These are phyloP conservation scores for Hylaea fasciaria DNA, from an alignment of 2,888 invertebrate genomes.

Conservation along the genomic window DNA sequence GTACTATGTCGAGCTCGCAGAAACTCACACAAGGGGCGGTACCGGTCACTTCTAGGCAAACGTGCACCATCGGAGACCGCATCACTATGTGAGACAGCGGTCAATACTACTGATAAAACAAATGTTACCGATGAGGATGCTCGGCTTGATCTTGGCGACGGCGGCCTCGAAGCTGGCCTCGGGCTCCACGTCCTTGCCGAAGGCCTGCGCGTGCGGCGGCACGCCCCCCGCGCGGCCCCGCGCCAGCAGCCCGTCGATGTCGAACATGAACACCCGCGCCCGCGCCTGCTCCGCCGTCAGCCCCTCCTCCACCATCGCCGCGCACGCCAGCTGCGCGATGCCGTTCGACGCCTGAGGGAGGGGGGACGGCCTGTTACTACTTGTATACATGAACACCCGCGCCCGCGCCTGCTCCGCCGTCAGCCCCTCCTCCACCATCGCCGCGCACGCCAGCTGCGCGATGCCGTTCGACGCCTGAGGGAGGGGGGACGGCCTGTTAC, in stretches of 20 bases:
- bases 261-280: constrained; percentile 97
- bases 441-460: constrained; percentile 94
- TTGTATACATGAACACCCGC: constrained; percentile 98
- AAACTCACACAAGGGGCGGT: too few species aligned
- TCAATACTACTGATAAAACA: background rate
- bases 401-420: constrained; percentile 89
- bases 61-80: too few species aligned
- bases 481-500: too few species aligned
- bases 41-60: too few species aligned
- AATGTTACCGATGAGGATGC: constrained; percentile 92
- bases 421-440: constrained; percentile 91
- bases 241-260: constrained; percentile 95
- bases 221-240: constrained; percentile 86
- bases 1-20: too few species aligned
- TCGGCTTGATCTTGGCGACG: constrained; percentile 93
- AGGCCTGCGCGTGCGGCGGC: constrained; percentile 88
- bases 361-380: too few species aligned
- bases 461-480: constrained; percentile 95
- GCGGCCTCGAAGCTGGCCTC: constrained; percentile 92
- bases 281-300: constrained; percentile 89
- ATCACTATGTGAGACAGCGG: too few species aligned
- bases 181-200: constrained; percentile 91
- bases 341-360: constrained; percentile 93
- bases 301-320: constrained; percentile 93
- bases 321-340: constrained; percentile 94